Base-by-base conservation (phyloP, 1,140 invertebrate genomes). In the Sogatella furcifera region DNA sequence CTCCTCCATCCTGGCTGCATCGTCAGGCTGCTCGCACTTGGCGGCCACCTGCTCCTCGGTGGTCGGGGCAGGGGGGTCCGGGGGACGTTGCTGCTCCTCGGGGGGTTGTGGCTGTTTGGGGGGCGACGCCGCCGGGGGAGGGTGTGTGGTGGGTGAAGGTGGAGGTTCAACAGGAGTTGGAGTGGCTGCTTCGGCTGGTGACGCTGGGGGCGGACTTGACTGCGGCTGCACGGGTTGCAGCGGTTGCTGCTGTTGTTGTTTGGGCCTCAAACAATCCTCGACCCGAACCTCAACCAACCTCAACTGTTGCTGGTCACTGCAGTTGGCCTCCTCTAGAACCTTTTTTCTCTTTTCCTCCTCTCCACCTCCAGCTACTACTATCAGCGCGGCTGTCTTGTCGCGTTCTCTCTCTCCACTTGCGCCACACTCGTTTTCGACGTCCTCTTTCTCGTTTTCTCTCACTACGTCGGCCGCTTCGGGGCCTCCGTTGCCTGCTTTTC, bases 341-440 rank as follows among this genome's bases (percentile, higher is more conserved):
- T 73, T 70, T 28, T 75, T 69, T 0, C 70, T 65, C 1, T 73
- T 67, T 11, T 44, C 31, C 13, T 59, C 19, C 17, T 22, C 31
- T 28, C 38, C 52, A 8, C 44, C 52, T 10, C 14, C 17, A 10
- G 34, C 34, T 38, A 10, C 34, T 8, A 38, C 34, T 38, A 38
- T 38, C 38, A 8, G 52, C 52, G 21, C 21, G 9, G 43, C 52
- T 53, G 9, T 15, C 22, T 46, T 62, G 52, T 9, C 73, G 66
- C 52, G 71, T 6, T 24, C 53, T 19, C 46, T 62, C 57, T 11
- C 73, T 67, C 52, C 72, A 10, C 34, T 38, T 1, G 8, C 34
- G 8, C 34, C 75, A 6, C 69, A 66, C 58, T 76, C 76, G 64
- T 77, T 77, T 57, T 77, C 76, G 0, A 75, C 69, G 42, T 77